A percentile compares a stretch with the other conserved stretches of the same genome.
These are phyloP conservation scores for Aplocera efformata DNA, from an alignment of 2,888 invertebrate species.

Conservation along the genomic window DNA sequence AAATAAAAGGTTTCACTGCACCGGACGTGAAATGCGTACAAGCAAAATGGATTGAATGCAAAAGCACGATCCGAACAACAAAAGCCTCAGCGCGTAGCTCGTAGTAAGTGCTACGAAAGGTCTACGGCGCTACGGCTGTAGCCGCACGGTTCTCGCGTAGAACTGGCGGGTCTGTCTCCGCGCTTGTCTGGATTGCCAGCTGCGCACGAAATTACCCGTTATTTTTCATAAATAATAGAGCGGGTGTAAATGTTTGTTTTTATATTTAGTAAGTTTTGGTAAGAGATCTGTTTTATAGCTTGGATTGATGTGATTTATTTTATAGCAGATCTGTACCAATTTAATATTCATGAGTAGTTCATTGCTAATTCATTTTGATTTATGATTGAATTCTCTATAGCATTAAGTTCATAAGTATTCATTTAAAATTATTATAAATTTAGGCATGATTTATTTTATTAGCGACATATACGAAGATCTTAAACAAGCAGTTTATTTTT, in stretches of 20 bases:
- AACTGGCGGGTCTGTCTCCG: slow-evolving; percentile 43
- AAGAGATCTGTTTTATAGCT: slow-evolving; percentile 24
- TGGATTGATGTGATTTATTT: slow-evolving; percentile 1
- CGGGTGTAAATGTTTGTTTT: slow-evolving; percentile 30
- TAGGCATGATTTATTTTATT: too few relatives aligned
- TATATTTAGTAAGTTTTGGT: slow-evolving; percentile 26
- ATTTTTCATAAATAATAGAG: slow-evolving; percentile 42
- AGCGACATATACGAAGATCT: too few relatives aligned
- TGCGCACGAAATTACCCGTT: slow-evolving; percentile 45
- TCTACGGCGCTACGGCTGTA: slow-evolving; percentile 51
- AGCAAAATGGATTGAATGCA: slow-evolving; percentile 19
- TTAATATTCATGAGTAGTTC: not conserved
- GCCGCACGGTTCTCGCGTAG: slow-evolving; percentile 36
- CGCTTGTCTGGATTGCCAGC: slow-evolving; percentile 46
- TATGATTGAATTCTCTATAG: too few relatives aligned
- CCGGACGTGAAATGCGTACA: slow-evolving; percentile 24
- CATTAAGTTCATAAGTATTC: too few relatives aligned
- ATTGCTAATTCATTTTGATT: too few relatives aligned
- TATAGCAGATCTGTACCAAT: not conserved
- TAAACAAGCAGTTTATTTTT: too few relatives aligned
- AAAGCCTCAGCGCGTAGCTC: slow-evolving; percentile 33
- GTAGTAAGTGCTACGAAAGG: slow-evolving; percentile 35
- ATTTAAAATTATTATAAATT: too few relatives aligned
- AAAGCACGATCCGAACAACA: slow-evolving; percentile 27
- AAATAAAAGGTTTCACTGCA: slow-evolving; percentile 30